A percentile compares a stretch with the other conserved stretches of the same genome.
Evolutionary conservation across 2,888 invertebrate genomes (phyloP).

Genomic region (Limnephilus marmoratus): DNA sequence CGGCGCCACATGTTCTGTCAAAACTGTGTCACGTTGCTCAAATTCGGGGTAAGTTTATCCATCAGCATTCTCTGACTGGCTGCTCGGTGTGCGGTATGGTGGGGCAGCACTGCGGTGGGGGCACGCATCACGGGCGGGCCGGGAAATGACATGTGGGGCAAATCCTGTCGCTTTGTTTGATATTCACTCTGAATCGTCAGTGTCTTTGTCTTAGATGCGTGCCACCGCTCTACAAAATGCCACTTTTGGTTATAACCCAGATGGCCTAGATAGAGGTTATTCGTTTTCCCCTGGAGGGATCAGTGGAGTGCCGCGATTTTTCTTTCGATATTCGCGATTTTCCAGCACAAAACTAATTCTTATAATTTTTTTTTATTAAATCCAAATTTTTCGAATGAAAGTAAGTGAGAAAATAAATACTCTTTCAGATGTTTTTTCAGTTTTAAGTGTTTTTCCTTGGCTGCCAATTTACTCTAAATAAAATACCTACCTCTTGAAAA

Average conservation of each 20-base stretch:
- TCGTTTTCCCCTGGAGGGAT: not conserved
- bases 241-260: not conserved
- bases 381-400: not conserved
- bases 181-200: slow-evolving; percentile 10
- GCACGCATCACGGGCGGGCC: not conserved
- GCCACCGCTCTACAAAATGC: not conserved
- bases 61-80: slow-evolving; percentile 7
- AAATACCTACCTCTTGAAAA: not conserved
- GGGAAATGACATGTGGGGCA: not conserved
- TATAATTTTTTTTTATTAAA: not conserved
- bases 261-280: not conserved
- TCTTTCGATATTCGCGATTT: not conserved
- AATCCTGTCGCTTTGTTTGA: slow-evolving; percentile 7
- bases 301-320: not conserved
- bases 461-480: not conserved
- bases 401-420: not conserved
- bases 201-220: slow-evolving; percentile 18
- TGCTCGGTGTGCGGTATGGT: not conserved
- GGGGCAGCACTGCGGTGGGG: not conserved
- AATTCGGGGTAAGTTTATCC: slow-evolving; percentile 40
- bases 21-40: slow-evolving; percentile 34
- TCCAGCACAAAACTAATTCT: not conserved
- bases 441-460: not conserved
- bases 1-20: slow-evolving; percentile 47
- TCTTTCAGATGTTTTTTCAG: not conserved